Base-by-base conservation (phyloP, 1,140 invertebrate species). In the Sesamia nonagrioides region DNA sequence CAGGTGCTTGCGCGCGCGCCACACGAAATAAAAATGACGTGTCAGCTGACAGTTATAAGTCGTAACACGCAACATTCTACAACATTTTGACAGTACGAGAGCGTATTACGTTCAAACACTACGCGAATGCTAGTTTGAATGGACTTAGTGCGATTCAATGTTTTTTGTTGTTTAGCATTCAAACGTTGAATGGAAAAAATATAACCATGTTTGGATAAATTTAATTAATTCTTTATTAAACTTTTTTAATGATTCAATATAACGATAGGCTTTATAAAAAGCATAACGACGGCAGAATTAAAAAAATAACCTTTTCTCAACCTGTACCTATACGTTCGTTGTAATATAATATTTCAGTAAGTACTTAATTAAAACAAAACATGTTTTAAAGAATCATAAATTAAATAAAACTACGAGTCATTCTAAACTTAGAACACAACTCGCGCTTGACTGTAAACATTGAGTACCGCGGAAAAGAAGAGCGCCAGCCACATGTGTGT, bases 401-500 rank as follows among this genome's bases (percentile, higher is more conserved):
- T 52, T 8, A 33, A 71, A 71, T 7, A 48, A 60, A 42, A 4
- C 35, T 6, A 27, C 40, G 18, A 72, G 54, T 54, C 37, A 63
- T 75, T 75, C 45, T 45, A 61, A 72, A 33, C 18, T 37, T 21
- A 13, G 17, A 54, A 21, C 40, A 1, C 58, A 37, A 63, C 40
- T 68, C 74, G n/a, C 35, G 60, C 54, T 76, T 76, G 52, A 74
- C 74, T 60, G 69, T 75, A 52, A 54, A 77, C 74, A 78, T 54
- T 66, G 77, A 73, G 18, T 68, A 71, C 48, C 60, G 81, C 71
- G 69, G 75, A 74, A 75, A 60, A 74, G 81, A 68, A 76, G 74
- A 79, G 33, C 77, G 80, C 82, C 81, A 84, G 85, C 83, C 89
- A 88, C 89, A 91, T 91, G 89, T 90, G 89, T 86, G 88, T 74